Base-by-base conservation (phyloP, 2,888 invertebrate genomes). In the Drosophila vallismaia region DNA sequence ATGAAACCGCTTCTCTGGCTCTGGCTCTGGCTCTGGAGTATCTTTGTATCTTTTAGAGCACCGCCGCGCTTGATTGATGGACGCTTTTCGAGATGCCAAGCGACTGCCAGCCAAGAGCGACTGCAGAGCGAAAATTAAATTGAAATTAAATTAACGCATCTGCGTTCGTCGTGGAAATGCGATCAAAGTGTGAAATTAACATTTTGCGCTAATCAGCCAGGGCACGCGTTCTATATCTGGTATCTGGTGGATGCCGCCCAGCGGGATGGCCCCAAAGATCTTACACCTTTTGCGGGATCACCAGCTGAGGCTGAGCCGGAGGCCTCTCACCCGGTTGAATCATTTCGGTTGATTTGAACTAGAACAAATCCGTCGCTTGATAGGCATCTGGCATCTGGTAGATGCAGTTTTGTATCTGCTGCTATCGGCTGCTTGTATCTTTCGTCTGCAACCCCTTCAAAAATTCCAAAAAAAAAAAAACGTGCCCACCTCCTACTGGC, bases 111-210 rank as follows among this genome's bases (percentile, higher is more conserved):
- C 19, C 26, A 48, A 40, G 42, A 51, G 10, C 2, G 19, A 19
- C 19, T 19, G 19, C 12, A 14, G 72, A 67, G 60, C 53, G 75
- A 69, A 83, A 88, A 88, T 83, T 88, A 88, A 82, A 82, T 88
- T 77, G 86, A 84, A 84, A 84, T 88, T 85, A 85, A 88, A 88
- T 85, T 84, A 87, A 88, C 81, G 86, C 77, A 67, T 72, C 73
- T 72, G 68, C 69, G 71, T 69, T 74, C 62, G 71, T 52, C 28
- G 28, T 28, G 88, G 73, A 75, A 88, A 88, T 85, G 82, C 83
- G 73, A 88, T 88, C 77, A 86, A 84, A 88, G 88, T 86, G 85
- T 86, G 88, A 86, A 86, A 86, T 86, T 88, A 86, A 86, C 87
- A 86, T 86, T 88, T 86, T 81, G 72, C 85, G 86, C 88, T 87